A percentile compares a stretch with the other conserved stretches of the same genome.
Conservation (phyloP, 1,140 invertebrate genomes). For the Drosophila paulistorum region DNA sequence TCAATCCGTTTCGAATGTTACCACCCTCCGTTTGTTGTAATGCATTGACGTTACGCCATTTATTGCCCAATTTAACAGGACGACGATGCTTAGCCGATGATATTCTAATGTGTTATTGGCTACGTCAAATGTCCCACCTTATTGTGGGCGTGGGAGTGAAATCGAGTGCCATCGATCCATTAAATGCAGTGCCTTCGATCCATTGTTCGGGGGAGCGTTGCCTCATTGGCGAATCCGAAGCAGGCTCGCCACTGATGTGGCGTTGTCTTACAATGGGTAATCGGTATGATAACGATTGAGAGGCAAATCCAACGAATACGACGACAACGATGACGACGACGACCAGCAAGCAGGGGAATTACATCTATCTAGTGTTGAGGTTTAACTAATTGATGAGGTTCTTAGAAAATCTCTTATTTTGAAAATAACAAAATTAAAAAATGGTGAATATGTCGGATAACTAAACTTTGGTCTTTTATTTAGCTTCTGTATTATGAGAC, state of each 20-base stretch:
- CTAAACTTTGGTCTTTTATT: no score
- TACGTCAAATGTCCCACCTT: not conserved
- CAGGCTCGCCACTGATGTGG: constrained; percentile 15
- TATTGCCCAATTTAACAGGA: not conserved
- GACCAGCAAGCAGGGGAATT: not conserved
- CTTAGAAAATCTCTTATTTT: not conserved
- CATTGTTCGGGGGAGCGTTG: constrained; percentile 19
- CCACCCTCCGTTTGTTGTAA: not conserved
- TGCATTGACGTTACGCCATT: not conserved
- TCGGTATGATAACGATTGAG: not conserved
- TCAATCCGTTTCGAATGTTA: not conserved
- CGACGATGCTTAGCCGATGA: constrained; percentile 9
- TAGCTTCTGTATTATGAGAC: not conserved
- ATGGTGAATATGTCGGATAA: not conserved
- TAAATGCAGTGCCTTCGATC: constrained; percentile 1
- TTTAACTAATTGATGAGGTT: not conserved
- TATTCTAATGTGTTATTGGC: constrained; percentile 8
- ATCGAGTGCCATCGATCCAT: not conserved
- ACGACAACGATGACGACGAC: no score
- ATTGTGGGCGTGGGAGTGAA: not conserved
- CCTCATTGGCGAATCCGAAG: constrained; percentile 3
- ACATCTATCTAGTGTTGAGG: not conserved
- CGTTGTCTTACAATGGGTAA: constrained; percentile 9
- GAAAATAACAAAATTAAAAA: not conserved
- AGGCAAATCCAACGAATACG: not conserved